Evolutionary conservation across 2,113 vertebrate genomes (phyloP), one percentile per base, ranked within the genome.

Genomic region (Miniopterus natalensis): DNA sequence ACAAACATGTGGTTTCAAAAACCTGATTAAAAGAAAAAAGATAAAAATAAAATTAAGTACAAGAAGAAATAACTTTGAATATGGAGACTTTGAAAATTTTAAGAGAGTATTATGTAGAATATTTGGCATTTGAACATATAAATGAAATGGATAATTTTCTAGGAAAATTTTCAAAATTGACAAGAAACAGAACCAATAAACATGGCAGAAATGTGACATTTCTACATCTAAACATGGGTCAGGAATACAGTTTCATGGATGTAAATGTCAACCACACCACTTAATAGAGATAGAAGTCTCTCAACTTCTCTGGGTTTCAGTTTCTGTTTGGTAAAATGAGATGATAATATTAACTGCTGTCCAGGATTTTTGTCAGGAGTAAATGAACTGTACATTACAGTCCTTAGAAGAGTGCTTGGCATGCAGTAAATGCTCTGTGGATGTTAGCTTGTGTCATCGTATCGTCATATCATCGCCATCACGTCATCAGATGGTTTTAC

Each of bases 121-220:
- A n/a, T 53, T 90, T 95, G 45, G 59, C 10, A 77, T 61, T 87
- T 59, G 23, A 84, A 77, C 75, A 65, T 90, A 4, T 70, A 81
- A 73, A 74, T 81, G 17, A 80, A 90, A 90, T 59, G 8, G n/a
- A 8, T 27, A 61, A 31, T 87, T 92, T 86, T 79, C 51, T 9
- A 59, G 29, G 42, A 86, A 55, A 45, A 79, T 63, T 53, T 20
- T 94, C 61, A 79, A 87, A 80, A 57, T 51, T 83, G 25, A 83
- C 15, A 68, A 81, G 9, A 63, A 68, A 23, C 40, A 68, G 23
- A 94, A 29, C 2, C 23, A 84, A 10, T 61, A 53, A 89, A 59
- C 51, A 27, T 25, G 27, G 15, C 12, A 70, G 68, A 95, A 40
- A 42, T 29, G 18, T 83, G 59, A 13, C 25, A 23, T 13, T 3